phyloP scores from a whole-genome alignment of 1,140 invertebrate genomes.

The Mactra quadrangularis region DNA sequence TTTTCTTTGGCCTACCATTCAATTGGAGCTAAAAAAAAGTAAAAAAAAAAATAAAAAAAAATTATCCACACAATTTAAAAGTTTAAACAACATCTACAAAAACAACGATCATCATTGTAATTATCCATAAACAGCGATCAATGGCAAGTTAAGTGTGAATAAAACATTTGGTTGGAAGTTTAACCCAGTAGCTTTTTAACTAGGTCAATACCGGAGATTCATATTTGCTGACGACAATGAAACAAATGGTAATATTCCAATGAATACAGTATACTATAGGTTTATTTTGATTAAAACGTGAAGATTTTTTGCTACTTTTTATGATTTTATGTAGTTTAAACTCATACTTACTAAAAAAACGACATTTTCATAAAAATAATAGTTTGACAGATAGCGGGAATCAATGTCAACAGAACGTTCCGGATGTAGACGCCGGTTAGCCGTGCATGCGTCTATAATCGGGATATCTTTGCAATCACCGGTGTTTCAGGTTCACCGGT shows the following conservation, averaged over 20 bases:
- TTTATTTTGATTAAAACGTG: conserved; percentile 5
- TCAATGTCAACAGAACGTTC: neutral
- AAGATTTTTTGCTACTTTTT: neutral
- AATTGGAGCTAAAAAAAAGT: too few species aligned
- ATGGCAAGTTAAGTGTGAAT: neutral
- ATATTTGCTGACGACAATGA: conserved; percentile 11
- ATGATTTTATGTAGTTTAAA: neutral
- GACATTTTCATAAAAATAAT: neutral
- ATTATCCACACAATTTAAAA: too few species aligned
- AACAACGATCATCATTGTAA: neutral
- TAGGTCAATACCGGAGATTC: neutral
- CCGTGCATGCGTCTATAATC: neutral
- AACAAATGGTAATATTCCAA: conserved; percentile 1
- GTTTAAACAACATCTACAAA: neutral
- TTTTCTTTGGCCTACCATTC: neutral
- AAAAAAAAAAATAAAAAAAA: too few species aligned
- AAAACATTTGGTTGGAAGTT: neutral
- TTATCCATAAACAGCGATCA: neutral
- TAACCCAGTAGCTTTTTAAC: neutral
- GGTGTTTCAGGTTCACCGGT: neutral
- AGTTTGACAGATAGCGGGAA: conserved; percentile 1
- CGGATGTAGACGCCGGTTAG: neutral
- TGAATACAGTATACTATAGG: conserved; percentile 1
- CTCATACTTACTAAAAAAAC: neutral
- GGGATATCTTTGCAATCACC: neutral